phyloP scores from a whole-genome alignment of 1,140 invertebrate genomes.

The Atopsyche davidsoni region DNA sequence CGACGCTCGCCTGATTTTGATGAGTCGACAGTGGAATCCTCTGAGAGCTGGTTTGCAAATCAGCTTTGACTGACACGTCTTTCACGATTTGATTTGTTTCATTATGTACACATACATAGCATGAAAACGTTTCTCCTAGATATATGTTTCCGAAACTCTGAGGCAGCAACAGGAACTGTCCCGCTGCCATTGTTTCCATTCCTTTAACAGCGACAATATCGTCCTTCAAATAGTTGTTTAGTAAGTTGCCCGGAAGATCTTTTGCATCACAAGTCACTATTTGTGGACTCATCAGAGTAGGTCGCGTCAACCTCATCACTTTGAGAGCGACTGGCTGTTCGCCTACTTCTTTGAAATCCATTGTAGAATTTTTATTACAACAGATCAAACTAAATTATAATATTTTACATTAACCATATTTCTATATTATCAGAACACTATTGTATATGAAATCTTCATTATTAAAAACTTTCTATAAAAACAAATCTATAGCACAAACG shows the following conservation, averaged over 20 bases:
- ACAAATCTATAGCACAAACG: too few species aligned
- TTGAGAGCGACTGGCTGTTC: conserved; percentile 47
- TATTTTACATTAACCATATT: too few species aligned
- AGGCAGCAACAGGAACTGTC: conserved; percentile 85
- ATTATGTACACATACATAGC: conserved; percentile 96
- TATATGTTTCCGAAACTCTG: conserved; percentile 89
- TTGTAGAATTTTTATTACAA: too few species aligned
- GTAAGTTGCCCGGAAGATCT: conserved; percentile 74
- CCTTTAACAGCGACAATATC: conserved; percentile 72
- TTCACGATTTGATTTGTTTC: conserved; percentile 78
- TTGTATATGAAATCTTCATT: too few species aligned
- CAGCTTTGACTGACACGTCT: conserved; percentile 80
- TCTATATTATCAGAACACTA: too few species aligned
- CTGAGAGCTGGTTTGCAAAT: conserved; percentile 88
- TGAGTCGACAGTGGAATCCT: conserved; percentile 68
- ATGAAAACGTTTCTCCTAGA: conserved; percentile 93
- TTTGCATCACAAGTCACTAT: conserved; percentile 76
- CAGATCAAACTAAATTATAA: too few species aligned
- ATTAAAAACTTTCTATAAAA: too few species aligned
- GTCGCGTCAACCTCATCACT: conserved; percentile 93
- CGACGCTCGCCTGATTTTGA: conserved; percentile 53
- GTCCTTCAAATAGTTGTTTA: conserved; percentile 68
- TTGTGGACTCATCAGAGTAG: conserved; percentile 71
- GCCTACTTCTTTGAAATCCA: conserved; percentile 44
- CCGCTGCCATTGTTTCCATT: conserved; percentile 75